These are phyloP conservation scores for Meteorus cinctellus DNA, from an alignment of 2,888 invertebrate species.

Conservation along the genomic window DNA sequence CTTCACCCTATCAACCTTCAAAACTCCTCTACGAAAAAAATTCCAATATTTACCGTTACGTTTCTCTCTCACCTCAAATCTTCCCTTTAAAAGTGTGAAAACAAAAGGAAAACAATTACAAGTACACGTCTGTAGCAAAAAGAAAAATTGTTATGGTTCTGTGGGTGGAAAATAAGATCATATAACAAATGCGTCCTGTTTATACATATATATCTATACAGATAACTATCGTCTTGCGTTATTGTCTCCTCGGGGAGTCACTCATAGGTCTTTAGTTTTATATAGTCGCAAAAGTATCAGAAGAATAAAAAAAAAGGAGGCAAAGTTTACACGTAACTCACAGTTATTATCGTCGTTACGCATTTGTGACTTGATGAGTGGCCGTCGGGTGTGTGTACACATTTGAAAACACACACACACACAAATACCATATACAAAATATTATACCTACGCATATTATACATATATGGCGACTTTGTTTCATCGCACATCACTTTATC, in stretches of 20 bases:
- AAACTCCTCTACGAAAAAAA: too few relatives aligned
- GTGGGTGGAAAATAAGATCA: slow-evolving; percentile 23
- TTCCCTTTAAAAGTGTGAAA: not conserved
- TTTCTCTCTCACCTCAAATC: too few relatives aligned
- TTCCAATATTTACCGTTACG: too few relatives aligned
- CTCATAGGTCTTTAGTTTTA: slow-evolving; percentile 12
- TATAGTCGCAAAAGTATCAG: slow-evolving; percentile 3
- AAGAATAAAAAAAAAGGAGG: not conserved
- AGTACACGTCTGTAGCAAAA: not conserved
- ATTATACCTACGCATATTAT: too few relatives aligned
- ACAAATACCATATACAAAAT: too few relatives aligned
- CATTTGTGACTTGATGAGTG: slow-evolving; percentile 6
- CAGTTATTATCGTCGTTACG: slow-evolving; percentile 9
- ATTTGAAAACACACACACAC: too few relatives aligned
- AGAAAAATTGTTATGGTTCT: slow-evolving; percentile 15
- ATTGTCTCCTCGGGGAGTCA: slow-evolving; percentile 11
- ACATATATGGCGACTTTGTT: not conserved
- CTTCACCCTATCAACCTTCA: too few relatives aligned
- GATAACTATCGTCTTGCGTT: not conserved
- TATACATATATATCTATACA: not conserved
- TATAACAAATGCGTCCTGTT: slow-evolving; percentile 3
- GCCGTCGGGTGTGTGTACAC: not conserved
- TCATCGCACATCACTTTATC: slow-evolving; percentile 4
- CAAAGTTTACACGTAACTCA: slow-evolving; percentile 14
- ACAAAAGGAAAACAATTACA: not conserved